These are phyloP conservation scores for Silurus lanzhouensis DNA, from an alignment of 2,797 vertebrate species.

Conservation along the genomic window DNA sequence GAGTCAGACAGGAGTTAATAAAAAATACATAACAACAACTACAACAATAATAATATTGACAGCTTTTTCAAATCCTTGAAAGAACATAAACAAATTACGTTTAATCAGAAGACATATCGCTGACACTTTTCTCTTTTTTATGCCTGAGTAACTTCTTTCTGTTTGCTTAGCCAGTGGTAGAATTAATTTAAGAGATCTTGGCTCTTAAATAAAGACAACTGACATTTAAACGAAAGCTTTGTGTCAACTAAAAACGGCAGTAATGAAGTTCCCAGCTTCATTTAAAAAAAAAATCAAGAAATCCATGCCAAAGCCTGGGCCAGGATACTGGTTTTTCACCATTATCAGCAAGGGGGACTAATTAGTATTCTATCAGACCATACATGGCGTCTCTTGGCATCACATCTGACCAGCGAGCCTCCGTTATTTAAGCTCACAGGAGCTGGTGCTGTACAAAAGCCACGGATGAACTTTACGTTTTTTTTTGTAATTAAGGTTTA, in stretches of 20 bases:
- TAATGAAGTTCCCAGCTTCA: not conserved
- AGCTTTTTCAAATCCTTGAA: not conserved
- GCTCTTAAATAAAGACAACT: not conserved
- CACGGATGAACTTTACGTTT: conserved; percentile 6
- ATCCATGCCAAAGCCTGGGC: not conserved
- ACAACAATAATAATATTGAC: not conserved
- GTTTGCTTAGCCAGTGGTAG: not conserved
- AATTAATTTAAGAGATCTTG: not conserved
- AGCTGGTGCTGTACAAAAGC: conserved; percentile 33
- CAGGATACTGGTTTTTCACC: conserved; percentile 60
- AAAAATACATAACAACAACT: too few relatives aligned
- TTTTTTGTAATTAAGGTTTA: not conserved
- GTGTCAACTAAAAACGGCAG: not conserved
- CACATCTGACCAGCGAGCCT: conserved; percentile 61
- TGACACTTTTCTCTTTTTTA: not conserved
- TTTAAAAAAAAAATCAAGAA: not conserved
- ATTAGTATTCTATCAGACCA: conserved; percentile 73
- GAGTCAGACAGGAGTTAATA: too few relatives aligned
- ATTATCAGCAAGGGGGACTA: conserved; percentile 52
- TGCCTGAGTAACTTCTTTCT: not conserved
- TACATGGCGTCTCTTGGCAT: conserved; percentile 65
- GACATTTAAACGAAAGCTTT: not conserved
- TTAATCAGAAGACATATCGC: not conserved
- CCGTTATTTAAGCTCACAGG: conserved; percentile 51
- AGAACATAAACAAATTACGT: not conserved